phyloP scores from a whole-genome alignment of 2,113 vertebrate species.

The Gadus chalcogrammus region DNA sequence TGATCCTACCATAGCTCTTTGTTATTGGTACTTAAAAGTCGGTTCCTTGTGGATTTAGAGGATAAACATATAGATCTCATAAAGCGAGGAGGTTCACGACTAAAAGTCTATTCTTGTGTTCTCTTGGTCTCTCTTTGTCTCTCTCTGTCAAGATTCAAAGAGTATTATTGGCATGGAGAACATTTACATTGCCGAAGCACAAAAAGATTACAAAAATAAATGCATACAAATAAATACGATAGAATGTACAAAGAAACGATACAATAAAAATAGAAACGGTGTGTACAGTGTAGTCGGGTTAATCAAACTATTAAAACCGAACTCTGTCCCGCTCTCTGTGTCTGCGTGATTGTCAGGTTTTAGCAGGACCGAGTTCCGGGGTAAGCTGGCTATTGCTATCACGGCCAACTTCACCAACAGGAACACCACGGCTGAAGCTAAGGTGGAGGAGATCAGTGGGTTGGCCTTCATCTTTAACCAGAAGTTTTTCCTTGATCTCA shows the following conservation, averaged over 20 bases:
- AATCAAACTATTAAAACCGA: background rate
- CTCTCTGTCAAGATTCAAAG: too few relatives aligned
- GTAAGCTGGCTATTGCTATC: slow-evolving; percentile 96
- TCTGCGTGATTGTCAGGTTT: slow-evolving; percentile 76
- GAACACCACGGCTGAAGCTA: slow-evolving; percentile 95
- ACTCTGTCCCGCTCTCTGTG: background rate
- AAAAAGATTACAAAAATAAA: background rate
- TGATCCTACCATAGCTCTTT: too few relatives aligned
- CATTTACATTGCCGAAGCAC: too few relatives aligned
- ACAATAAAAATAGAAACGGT: background rate
- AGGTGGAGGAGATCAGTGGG: slow-evolving; percentile 97
- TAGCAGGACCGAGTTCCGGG: slow-evolving; percentile 93
- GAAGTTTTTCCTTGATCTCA: slow-evolving; percentile 97
- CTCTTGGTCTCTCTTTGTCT: too few relatives aligned
- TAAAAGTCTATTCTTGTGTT: too few relatives aligned
- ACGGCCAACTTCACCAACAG: slow-evolving; percentile 98
- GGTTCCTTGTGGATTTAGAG: too few relatives aligned
- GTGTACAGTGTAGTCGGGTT: background rate
- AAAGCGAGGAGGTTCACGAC: too few relatives aligned
- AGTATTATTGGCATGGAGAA: too few relatives aligned
- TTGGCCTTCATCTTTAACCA: slow-evolving; percentile 99
- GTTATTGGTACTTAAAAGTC: too few relatives aligned
- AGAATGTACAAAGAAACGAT: background rate
- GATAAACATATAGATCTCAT: too few relatives aligned
- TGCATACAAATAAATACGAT: background rate